Evolutionary conservation across 2,888 invertebrate species (phyloP).

Genomic region (Horisme vitalbata): DNA sequence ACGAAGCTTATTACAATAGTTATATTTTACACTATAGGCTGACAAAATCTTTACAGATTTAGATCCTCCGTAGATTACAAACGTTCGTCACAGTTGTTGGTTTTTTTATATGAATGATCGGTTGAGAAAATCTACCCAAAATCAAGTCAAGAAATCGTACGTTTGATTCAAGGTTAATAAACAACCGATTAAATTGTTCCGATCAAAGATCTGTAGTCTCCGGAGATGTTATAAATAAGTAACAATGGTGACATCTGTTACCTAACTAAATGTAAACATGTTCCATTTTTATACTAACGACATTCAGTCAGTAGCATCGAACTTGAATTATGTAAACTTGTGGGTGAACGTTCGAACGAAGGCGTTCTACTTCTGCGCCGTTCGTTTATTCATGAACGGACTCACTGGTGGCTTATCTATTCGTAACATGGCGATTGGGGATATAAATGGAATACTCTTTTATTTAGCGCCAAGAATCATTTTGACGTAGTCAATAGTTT

Average conservation of each 20-base stretch:
- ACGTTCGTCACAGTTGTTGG: too few relatives aligned
- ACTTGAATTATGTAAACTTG: conserved; percentile 35
- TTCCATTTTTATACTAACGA: conserved; percentile 20
- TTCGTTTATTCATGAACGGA: conserved; percentile 40
- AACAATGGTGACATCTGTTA: conserved; percentile 9
- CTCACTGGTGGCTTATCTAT: conserved; percentile 17
- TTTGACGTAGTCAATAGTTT: too few relatives aligned
- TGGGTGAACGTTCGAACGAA: conserved; percentile 44
- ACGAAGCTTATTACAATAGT: not conserved
- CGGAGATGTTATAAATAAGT: too few relatives aligned
- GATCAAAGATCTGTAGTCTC: not conserved
- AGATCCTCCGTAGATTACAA: not conserved
- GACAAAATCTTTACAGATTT: not conserved
- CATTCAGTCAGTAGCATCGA: conserved; percentile 27
- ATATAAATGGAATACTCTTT: not conserved
- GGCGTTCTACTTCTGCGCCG: conserved; percentile 31
- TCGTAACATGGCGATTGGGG: not conserved
- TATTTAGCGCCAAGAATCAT: too few relatives aligned
- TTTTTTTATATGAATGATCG: too few relatives aligned
- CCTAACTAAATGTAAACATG: conserved; percentile 16
- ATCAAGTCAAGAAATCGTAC: too few relatives aligned
- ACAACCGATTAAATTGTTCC: too few relatives aligned
- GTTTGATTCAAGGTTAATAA: too few relatives aligned
- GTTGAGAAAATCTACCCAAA: too few relatives aligned
- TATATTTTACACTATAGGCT: not conserved